Percentiles rank a stretch among this genome's conserved stretches.
Evolutionary conservation across 2,888 invertebrate genomes (phyloP).

Genomic region (Leucania comma): DNA sequence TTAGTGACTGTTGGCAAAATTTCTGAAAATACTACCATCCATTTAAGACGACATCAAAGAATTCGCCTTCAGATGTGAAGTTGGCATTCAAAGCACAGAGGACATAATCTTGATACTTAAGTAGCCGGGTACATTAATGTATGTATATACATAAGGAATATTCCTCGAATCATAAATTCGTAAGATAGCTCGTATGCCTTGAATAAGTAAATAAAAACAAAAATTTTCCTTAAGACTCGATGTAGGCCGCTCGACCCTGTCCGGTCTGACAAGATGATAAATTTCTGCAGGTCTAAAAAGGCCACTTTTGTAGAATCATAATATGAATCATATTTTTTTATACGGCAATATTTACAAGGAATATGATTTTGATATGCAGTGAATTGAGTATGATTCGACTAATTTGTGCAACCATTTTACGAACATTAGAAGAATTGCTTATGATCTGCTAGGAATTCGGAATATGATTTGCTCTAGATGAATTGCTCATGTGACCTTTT

Average conservation of each 20-base stretch:
- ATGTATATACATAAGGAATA: no score
- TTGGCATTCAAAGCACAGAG: conserved; percentile 22
- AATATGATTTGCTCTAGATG: no score
- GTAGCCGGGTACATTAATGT: neutral
- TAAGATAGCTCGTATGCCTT: conserved; percentile 21
- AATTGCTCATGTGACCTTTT: no score
- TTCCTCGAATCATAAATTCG: conserved; percentile 1
- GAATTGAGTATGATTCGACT: no score
- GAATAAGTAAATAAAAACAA: conserved; percentile 13
- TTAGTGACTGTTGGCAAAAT: neutral
- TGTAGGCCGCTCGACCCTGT: conserved; percentile 17
- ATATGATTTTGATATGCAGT: no score
- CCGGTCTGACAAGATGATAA: neutral
- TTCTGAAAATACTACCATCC: no score
- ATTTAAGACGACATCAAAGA: neutral
- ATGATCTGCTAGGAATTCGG: no score
- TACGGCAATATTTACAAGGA: no score
- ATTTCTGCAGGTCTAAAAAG: conserved; percentile 1
- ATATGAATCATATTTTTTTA: no score
- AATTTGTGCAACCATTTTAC: no score
- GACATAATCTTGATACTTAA: neutral
- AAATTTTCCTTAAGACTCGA: conserved; percentile 35
- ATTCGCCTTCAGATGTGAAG: conserved; percentile 4
- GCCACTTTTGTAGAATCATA: no score
- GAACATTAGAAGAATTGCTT: no score